phyloP scores from a whole-genome alignment of 2,113 vertebrate species.

The Callaeas wilsoni region DNA sequence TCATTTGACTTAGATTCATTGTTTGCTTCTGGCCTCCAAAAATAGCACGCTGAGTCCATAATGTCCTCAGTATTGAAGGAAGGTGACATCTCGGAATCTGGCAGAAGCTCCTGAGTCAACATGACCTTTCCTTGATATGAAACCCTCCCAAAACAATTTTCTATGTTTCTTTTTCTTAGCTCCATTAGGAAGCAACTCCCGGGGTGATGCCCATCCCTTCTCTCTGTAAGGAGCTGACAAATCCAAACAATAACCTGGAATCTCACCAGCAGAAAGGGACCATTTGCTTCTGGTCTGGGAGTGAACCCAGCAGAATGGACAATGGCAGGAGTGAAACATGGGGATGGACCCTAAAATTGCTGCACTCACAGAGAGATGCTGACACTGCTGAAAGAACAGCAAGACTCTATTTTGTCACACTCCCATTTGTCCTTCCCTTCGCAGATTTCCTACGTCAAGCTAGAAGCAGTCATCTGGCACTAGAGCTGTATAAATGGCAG shows the following conservation, averaged over 20 bases:
- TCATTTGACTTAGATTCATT: not conserved
- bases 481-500: not conserved
- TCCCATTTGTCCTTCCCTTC: not conserved
- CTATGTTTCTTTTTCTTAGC: not conserved
- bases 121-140: not conserved
- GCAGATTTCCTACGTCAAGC: not conserved
- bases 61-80: not conserved
- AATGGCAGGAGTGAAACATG: not conserved
- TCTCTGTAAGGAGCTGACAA: not conserved
- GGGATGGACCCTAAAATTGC: not conserved
- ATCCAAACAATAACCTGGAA: not conserved
- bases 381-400: not conserved
- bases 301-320: not conserved
- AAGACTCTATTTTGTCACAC: not conserved
- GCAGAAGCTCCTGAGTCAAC: not conserved
- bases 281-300: not conserved
- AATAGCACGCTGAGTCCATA: not conserved
- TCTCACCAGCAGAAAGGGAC: not conserved
- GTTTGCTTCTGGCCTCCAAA: not conserved
- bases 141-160: not conserved
- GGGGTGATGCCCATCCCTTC: not conserved
- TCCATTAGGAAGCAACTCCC: not conserved
- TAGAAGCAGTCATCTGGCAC: not conserved
- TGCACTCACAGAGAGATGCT: not conserved
- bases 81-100: not conserved